These are phyloP conservation scores for Psittacula cyanocephala DNA, from an alignment of 2,113 vertebrate genomes.

Conservation along the genomic window DNA sequence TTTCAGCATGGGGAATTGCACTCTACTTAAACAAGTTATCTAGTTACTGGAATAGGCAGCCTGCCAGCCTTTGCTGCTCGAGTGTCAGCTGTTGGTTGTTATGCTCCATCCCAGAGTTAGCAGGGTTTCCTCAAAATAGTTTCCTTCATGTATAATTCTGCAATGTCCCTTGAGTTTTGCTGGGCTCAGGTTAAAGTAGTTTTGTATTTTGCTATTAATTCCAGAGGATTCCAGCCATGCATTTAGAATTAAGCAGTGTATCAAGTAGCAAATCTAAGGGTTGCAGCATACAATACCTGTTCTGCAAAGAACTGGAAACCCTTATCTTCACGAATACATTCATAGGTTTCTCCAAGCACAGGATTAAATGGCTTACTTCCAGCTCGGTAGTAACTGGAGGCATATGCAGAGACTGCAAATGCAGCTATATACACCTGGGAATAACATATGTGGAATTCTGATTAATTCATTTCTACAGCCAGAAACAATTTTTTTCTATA, in stretches of 20 bases:
- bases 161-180: not conserved
- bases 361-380: constrained; percentile 98
- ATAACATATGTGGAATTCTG: not conserved
- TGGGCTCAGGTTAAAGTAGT: not conserved
- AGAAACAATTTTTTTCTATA: not conserved
- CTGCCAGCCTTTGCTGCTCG: not conserved
- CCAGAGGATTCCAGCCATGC: not conserved
- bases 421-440: constrained; percentile 91
- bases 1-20: not conserved
- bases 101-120: not conserved
- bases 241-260: not conserved
- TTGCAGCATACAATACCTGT: constrained; percentile 79
- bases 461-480: not conserved
- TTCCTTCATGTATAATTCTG: not conserved
- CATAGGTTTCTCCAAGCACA: constrained; percentile 93
- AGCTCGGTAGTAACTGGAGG: constrained; percentile 92
- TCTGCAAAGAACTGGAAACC: constrained; percentile 92
- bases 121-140: not conserved
- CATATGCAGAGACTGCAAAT: constrained; percentile 91
- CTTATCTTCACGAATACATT: constrained; percentile 90
- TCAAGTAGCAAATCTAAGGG: not conserved
- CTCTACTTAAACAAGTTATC: not conserved
- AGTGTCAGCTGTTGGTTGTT: not conserved
- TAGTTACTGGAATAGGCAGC: not conserved
- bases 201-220: not conserved